Evolutionary conservation across 2,797 vertebrate species (phyloP), one percentile per base, ranked within the genome.

Genomic region (Lithobates sylvaticus): DNA sequence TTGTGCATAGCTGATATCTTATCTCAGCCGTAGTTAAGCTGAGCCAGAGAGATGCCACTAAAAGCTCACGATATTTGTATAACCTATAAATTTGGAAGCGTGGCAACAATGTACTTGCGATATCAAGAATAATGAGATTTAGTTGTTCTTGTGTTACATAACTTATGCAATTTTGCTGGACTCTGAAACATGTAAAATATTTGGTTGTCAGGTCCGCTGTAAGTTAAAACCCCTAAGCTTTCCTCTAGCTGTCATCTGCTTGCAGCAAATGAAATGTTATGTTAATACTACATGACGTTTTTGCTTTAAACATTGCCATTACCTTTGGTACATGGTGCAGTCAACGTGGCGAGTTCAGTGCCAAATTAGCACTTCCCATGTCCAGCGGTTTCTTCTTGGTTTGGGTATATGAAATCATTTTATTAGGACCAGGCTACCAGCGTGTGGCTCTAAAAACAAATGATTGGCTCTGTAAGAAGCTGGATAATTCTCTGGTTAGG

Each of bases 341-440:
- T 79, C 64, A 50, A 29, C 64, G 32, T 79, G 77, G 64, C n/a
- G 27, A 39, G 15, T 15, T 23, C 27, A 12, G 15, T 10, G 29
- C 13, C 18, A 68, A 21, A 23, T 21, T 44, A 12, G 26, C 10
- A 21, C 50, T 54, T 61, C 6, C 54, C n/a, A 6, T 23, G 65
- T 42, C 27, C 42, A 32, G 26, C 68, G 3, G 10, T 23, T 69
- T 21, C 2, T 44, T 32, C 64, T 32, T 54, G 26, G 26, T 27
- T 67, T 42, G 39, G 18, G 15, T 69, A 27, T 67, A 42, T 78
- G n/a, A 78, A 34, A 16, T 65, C 64, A 68, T 44, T 42, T 78
- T 65, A 42, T 26, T 27, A 61, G 23, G 29, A n/a, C 36, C 65
- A 27, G 26, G 2, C 67, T 16, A 70, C 44, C 78, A 54, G 44